phyloP scores from a whole-genome alignment of 30 jellyfish, hydroid and myxozoan species.

The Haliclystus octoradiatus region DNA sequence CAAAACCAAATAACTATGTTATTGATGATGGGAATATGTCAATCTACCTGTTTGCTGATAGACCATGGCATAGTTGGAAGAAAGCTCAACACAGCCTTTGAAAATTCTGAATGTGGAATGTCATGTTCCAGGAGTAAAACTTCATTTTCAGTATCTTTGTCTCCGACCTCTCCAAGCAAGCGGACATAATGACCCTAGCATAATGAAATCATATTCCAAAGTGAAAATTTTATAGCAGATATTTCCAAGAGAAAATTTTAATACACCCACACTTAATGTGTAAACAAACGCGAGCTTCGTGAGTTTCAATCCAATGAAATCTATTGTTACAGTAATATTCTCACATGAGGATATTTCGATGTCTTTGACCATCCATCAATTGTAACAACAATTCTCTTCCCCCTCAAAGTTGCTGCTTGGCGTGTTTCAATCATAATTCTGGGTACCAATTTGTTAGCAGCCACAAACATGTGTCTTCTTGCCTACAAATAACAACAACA shows the following conservation, averaged over 20 bases:
- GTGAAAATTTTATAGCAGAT: neutral
- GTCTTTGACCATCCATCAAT: conserved; percentile 98
- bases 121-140: conserved; percentile 87
- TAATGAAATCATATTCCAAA: too few relatives aligned
- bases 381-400: conserved; percentile 76
- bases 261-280: neutral
- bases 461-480: conserved; percentile 65
- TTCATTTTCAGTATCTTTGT: conserved; percentile 86
- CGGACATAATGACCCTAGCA: conserved; percentile 92
- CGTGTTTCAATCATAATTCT: conserved; percentile 76
- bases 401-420: conserved; percentile 64
- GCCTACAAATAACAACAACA: conserved; percentile 39
- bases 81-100: conserved; percentile 71
- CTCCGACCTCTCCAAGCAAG: conserved; percentile 88
- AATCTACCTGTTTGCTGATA: conserved; percentile 68
- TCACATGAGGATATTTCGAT: conserved; percentile 80
- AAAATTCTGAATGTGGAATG: conserved; percentile 72
- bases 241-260: neutral
- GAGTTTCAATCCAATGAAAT: neutral
- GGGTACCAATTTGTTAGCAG: conserved; percentile 78
- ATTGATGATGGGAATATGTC: neutral
- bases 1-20: neutral
- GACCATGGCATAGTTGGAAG: conserved; percentile 93
- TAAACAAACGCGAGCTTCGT: neutral
- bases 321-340: too few relatives aligned